Evolutionary conservation across 1,140 invertebrate species (phyloP), one percentile per base, ranked within the genome.

Genomic region (Platorchestia sp.): DNA sequence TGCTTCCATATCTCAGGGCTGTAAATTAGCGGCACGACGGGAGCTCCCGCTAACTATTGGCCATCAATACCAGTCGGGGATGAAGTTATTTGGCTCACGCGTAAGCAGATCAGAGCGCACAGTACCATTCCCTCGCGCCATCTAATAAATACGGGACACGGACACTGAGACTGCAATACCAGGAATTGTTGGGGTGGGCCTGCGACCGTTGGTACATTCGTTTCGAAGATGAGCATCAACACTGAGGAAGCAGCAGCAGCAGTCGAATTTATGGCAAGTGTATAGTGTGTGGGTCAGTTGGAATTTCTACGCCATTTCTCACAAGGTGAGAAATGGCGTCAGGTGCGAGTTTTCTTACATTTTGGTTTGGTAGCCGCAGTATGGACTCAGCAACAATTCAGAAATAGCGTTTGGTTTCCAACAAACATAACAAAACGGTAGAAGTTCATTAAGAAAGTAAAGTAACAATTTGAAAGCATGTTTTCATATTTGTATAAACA

Each of bases 11-110:
- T 42, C 87, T 89, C 87, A 89, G 41, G 43, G 87, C 87, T 14
- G 87, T 89, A 89, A 89, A 89, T 89, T 89, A 89, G 41, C 43
- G 87, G 87, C 27, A 42, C 87, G 87, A 89, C 43, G 87, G 87
- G 43, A 89, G 87, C 87, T 41, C n/a, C 14, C 14, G 87, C 87
- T 89, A 89, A 89, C 87, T 89, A 89, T 89, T 89, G 87, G 87
- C 87, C 87, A 89, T 89, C 87, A 89, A 89, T 89, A 89, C 43
- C 41, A 89, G 87, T 89, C 87, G 27, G 14, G 41, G 87, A 89
- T 89, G 87, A 89, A 89, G 43, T 89, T 42, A 89, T 89, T 44
- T 44, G 87, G 43, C 41, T 44, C 14, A 16, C 41, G 87, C 87
- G 87, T 89, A 89, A 89, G 87, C 87, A 89, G 87, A 89, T 89